Conservation (phyloP, 2,113 vertebrate genomes). For the Platycercus adscitus region DNA sequence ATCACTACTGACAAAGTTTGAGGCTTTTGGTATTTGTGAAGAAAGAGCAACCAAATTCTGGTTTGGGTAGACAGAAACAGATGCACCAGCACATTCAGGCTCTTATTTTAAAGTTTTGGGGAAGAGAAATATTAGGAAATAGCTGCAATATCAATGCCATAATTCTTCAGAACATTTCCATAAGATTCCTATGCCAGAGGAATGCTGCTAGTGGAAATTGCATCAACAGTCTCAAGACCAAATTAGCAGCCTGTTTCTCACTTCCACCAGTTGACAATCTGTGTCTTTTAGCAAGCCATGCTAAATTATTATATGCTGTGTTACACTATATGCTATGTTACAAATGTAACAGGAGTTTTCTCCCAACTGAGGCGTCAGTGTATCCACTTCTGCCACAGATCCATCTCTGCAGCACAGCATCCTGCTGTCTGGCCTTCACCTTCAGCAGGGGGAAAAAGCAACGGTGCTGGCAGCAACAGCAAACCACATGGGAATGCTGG, state of each 20-base stretch:
- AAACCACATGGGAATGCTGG: not conserved
- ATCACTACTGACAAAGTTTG: not conserved
- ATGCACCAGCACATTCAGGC: not conserved
- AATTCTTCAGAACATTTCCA: not conserved
- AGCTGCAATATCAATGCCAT: not conserved
- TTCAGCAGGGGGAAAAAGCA: not conserved
- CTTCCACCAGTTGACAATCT: not conserved
- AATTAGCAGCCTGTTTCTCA: not conserved
- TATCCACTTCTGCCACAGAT: not conserved
- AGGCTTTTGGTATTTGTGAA: not conserved
- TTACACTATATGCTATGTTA: not conserved
- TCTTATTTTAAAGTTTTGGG: not conserved
- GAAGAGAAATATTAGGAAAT: not conserved
- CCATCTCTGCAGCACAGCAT: not conserved
- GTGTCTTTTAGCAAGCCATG: not conserved
- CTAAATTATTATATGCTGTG: not conserved
- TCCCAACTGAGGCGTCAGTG: not conserved
- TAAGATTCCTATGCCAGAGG: not conserved
- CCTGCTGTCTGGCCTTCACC: not conserved
- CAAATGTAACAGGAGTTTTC: not conserved
- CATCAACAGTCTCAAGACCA: not conserved
- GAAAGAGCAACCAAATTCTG: not conserved
- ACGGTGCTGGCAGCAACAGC: not conserved
- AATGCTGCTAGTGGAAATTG: not conserved
- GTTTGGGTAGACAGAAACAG: not conserved